Conservation (phyloP, 1,140 invertebrate genomes). For the Drosophila nasuta region DNA sequence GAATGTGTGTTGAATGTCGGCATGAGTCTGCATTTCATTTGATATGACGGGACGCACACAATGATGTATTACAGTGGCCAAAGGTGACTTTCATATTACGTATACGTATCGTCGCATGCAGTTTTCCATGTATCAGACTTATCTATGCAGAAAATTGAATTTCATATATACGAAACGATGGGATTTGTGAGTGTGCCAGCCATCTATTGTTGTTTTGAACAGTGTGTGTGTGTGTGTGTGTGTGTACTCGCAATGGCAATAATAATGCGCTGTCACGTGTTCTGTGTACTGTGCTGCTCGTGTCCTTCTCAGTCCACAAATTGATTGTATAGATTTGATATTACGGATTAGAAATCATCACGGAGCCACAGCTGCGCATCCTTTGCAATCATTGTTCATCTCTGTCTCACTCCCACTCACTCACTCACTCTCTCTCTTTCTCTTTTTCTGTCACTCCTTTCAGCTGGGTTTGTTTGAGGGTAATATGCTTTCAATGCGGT, state of each 20-base stretch:
- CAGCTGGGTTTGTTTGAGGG: neutral
- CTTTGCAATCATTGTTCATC: conserved; percentile 33
- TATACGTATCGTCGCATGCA: conserved; percentile 34
- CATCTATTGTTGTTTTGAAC: neutral
- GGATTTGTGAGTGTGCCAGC: conserved; percentile 27
- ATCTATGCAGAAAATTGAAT: conserved; percentile 82
- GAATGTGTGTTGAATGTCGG: conserved; percentile 29
- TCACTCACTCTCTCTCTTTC: neutral
- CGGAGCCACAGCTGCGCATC: conserved; percentile 54
- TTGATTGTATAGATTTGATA: conserved; percentile 80
- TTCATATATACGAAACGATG: conserved; percentile 50
- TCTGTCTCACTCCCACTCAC: neutral
- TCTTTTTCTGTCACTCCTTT: neutral
- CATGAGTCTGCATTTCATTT: conserved; percentile 81
- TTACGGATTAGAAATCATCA: conserved; percentile 74
- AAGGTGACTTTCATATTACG: conserved; percentile 78
- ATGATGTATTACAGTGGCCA: conserved; percentile 72
- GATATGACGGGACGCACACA: conserved; percentile 59
- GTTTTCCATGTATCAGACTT: conserved; percentile 49
- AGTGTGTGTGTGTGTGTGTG: conserved; percentile 4
- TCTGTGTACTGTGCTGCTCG: neutral
- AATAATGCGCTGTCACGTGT: conserved; percentile 68
- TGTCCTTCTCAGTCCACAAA: conserved; percentile 47
- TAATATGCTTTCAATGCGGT: conserved; percentile 22
- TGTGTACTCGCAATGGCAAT: conserved; percentile 17